Conservation (phyloP, 2,113 vertebrate genomes). For the Lophotis ruficrista region DNA sequence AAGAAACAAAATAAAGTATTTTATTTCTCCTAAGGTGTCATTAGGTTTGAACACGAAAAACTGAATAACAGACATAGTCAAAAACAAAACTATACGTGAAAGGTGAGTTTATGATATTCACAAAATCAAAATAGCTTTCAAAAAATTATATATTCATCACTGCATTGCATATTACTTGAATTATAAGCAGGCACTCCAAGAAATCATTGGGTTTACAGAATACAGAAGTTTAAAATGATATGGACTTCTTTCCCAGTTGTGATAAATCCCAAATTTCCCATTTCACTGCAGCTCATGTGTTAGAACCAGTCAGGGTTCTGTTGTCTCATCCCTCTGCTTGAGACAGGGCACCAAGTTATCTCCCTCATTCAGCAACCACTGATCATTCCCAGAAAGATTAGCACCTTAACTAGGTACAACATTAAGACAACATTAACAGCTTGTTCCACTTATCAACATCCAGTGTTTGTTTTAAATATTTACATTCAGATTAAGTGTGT, state of each 20-base stretch:
- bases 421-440: background rate
- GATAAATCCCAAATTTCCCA: background rate
- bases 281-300: background rate
- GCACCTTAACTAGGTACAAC: background rate
- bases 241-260: background rate
- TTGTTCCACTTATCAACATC: background rate
- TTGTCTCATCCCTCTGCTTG: background rate
- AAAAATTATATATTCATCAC: background rate
- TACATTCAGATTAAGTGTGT: background rate
- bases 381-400: background rate
- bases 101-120: background rate
- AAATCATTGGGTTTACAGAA: background rate
- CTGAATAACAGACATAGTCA: background rate
- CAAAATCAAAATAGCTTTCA: background rate
- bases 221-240: background rate
- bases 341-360: background rate
- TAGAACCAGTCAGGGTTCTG: background rate
- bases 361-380: background rate
- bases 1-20: background rate
- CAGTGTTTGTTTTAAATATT: background rate
- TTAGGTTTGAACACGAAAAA: background rate
- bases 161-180: background rate
- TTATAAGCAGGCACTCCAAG: background rate
- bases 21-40: background rate
- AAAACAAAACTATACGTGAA: background rate